Base-by-base conservation (phyloP, 1,140 invertebrate genomes). In the Pseudomyrmex concolor region DNA sequence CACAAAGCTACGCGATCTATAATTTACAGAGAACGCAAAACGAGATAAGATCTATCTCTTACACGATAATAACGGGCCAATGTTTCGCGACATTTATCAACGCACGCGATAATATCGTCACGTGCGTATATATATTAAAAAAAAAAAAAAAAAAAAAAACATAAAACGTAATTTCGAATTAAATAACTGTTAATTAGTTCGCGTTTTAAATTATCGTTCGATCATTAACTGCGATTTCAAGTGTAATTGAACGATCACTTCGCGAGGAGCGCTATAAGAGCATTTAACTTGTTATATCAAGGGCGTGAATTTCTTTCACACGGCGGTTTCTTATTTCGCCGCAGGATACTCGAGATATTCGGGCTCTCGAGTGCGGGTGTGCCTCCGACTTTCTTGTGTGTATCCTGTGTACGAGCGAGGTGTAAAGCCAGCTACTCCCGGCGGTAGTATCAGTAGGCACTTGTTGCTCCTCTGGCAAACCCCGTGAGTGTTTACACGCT, bases 381-480 rank as follows among this genome's bases (percentile, higher is more conserved):
- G 54, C 76, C 76, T 70, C 76, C 76, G 76, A 78, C 76, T 80
- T 59, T n/a, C 76, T 55, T 48, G 43, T 78, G 54, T 57, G 74
- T 68, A 59, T 54, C n/a, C 72, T 72, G 67, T 73, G 60, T 80
- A 59, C 45, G 73, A 71, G 83, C 54, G 84, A 25, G 76, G 76
- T 86, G 85, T 84, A 86, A 84, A 86, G 51, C 85, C 62, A 86
- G 85, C 81, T 73, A 82, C 57, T 59, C 80, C 51, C 80, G 66
- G 71, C 70, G 45, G 82, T 77, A 50, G 82, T 81, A 85, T 80
- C 70, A 64, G 82, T 82, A 87, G 86, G 86, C 91, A 92, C 91
- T 92, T 92, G 91, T 92, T 92, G 91, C 91, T 91, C 85, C 70
- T 85, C 85, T 85, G 86, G 90, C 88, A 86, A 86, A 81, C 84